phyloP scores from a whole-genome alignment of 1,140 invertebrate species.

The Leptinotarsa lineolata region DNA sequence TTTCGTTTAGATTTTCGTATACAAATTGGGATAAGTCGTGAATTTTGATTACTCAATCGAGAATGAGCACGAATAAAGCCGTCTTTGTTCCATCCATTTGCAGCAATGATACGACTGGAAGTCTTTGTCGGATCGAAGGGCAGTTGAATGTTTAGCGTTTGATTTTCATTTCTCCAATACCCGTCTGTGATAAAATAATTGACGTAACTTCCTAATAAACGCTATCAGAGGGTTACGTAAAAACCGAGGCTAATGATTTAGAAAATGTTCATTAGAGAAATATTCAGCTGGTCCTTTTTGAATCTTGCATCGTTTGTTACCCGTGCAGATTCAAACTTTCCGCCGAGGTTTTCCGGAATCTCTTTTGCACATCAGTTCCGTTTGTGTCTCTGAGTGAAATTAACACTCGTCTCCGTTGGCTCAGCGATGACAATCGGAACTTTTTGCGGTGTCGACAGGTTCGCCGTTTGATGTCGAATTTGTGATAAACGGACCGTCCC shows the following conservation, averaged over 20 bases:
- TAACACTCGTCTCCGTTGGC: slow-evolving; percentile 17
- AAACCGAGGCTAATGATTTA: background rate
- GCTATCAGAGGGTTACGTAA: background rate
- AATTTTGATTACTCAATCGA: slow-evolving; percentile 11
- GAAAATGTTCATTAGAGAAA: slow-evolving; percentile 5
- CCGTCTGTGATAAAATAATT: slow-evolving; percentile 14
- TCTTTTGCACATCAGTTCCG: background rate
- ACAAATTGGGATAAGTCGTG: slow-evolving; percentile 9
- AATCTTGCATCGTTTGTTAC: slow-evolving; percentile 15
- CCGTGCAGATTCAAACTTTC: slow-evolving; percentile 22
- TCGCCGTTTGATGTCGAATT: background rate
- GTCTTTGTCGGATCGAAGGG: background rate
- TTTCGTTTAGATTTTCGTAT: slow-evolving; percentile 25
- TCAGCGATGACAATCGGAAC: background rate
- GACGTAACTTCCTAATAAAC: background rate
- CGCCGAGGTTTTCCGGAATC: background rate
- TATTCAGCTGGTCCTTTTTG: background rate
- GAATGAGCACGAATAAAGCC: background rate
- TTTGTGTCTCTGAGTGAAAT: background rate
- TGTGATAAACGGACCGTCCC: background rate
- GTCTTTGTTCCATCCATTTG: background rate
- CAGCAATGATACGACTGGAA: background rate
- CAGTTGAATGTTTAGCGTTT: slow-evolving; percentile 3
- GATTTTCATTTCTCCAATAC: background rate
- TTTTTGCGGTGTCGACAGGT: background rate